Base-by-base conservation (phyloP, 2,797 vertebrate genomes). In the Jordanella pulchra region DNA sequence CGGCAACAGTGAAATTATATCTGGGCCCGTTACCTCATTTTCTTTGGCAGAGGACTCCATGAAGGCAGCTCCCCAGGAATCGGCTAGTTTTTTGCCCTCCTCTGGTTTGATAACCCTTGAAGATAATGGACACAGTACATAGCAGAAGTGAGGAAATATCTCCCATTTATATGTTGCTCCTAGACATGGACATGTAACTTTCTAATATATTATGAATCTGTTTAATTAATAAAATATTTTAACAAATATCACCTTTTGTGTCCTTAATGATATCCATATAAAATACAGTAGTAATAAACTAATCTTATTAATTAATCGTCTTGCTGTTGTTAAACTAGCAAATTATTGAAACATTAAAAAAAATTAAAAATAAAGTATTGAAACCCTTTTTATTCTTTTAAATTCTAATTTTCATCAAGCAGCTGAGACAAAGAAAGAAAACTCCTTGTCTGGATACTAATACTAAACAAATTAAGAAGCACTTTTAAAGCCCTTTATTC, bases 11-110 rank as follows among this genome's bases (percentile, higher is more conserved):
- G 10, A 55, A 39, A 23, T 39, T 3, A 21, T 45, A 54, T 47
- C 28, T 39, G 53, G 54, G 47, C 21, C 61, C 25, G 21, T 79
- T 91, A 96, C 96, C 93, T 96, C 96, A 69, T 94, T 97, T 86
- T 97, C 95, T 86, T 95, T 96, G 84, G 96, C 96, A 23, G 95
- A 97, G 5, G 95, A 96, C 85, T 97, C 93, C 72, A 97, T 95
- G 83, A 98, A 97, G 1, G 94, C 90, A 1, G 94, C 95, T 3
- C 95, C 95, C 95, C 95, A 96, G 3, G 94, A 95, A 78, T 96
- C 95, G 0, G 91, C 95, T 75, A 97, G 90, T 86, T 96, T 96
- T 89, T 96, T 97, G 25, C 96, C 96, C 82, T 97, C 96, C 47
- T 96, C 95, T 4, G 84, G 91, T 80, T 95, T 96, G 76, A 96